Evolutionary conservation across 2,797 vertebrate genomes (phyloP), one percentile per base, ranked within the genome.

Genomic region (Sebastes miniatus): DNA sequence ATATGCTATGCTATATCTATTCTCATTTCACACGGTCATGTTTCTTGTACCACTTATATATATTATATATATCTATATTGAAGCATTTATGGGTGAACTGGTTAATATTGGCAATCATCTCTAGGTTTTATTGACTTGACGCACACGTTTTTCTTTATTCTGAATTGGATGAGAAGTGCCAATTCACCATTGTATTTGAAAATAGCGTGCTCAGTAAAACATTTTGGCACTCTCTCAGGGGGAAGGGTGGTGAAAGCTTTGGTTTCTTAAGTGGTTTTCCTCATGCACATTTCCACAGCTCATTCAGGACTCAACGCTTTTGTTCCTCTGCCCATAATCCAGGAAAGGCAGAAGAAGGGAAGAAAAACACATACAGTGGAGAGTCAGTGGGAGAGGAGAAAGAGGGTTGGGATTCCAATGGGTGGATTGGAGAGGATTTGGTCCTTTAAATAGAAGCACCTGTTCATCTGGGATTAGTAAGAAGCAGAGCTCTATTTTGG

Each of bases 381-480:
- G 79, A 80, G 65, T 36, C n/a, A 9, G 32, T 18, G 69, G 67
- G 76, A 82, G 84, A 83, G 78, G 78, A 85, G 85, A 68, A 62
- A 73, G 67, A 72, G 77, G 64, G 71, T 14, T 83, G 79, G 74
- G 87, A 94, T 91, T 89, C 89, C 88, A 86, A 50, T 63, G 88
- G 85, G 85, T 90, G 92, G 93, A 93, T 92, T 94, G 94, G 69
- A 92, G 84, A 91, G 94, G 94, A 95, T 95, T 96, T 95, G 88
- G 75, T 69, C 79, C 93, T 95, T 91, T 93, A 95, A 95, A 96
- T 96, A 96, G 95, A 92, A 94, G 80, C 94, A 95, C 95, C 95
- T 96, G 95, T 96, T 96, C 91, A 90, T 90, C 90, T 91, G 89
- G 95, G 96, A 95, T 96, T 96, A 96, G 90, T 74, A 78, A 90